Percentiles rank a stretch among this genome's conserved stretches.
phyloP scores from a whole-genome alignment of 1,140 invertebrate genomes.

The Leucophenga varia region DNA sequence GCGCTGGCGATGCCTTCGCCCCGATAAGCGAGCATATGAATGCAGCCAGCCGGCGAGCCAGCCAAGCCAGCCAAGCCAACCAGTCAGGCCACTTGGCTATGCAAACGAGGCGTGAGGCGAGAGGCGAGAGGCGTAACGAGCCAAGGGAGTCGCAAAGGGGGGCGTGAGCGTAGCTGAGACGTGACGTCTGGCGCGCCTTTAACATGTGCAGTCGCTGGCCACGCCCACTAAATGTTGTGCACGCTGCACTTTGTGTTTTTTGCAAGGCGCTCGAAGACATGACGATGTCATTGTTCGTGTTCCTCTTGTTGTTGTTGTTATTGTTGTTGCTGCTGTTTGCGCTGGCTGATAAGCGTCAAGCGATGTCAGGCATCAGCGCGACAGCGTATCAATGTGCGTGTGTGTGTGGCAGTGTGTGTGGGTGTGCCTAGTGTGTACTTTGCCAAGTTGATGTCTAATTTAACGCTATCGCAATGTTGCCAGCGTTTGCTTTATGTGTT shows the following conservation, averaged over 20 bases:
- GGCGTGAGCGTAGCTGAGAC: slow-evolving; percentile 4
- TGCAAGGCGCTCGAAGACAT: slow-evolving; percentile 41
- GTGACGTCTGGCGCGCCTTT: slow-evolving; percentile 19
- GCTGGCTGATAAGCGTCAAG: slow-evolving; percentile 36
- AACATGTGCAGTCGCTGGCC: slow-evolving; percentile 22
- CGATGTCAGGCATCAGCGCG: slow-evolving; percentile 8
- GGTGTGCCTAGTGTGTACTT: slow-evolving; percentile 23
- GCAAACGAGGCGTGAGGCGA: slow-evolving; percentile 31
- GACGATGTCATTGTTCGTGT: too few relatives aligned
- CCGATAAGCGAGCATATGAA: slow-evolving; percentile 48
- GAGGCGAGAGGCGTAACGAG: slow-evolving; percentile 7
- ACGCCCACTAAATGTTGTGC: slow-evolving; percentile 39
- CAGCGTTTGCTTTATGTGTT: slow-evolving; percentile 28
- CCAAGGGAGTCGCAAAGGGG: neutral
- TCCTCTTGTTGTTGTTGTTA: too few relatives aligned
- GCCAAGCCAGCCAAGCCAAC: slow-evolving; percentile 21
- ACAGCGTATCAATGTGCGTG: slow-evolving; percentile 30
- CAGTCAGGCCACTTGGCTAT: slow-evolving; percentile 27
- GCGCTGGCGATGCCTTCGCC: slow-evolving; percentile 43
- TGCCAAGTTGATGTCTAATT: slow-evolving; percentile 50
- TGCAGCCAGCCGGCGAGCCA: slow-evolving; percentile 34
- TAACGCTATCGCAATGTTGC: slow-evolving; percentile 46
- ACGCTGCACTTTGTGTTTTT: slow-evolving; percentile 33
- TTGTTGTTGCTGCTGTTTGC: too few relatives aligned
- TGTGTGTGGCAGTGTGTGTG: slow-evolving; percentile 12